Percentiles rank a stretch among this genome's conserved stretches.
Conservation (phyloP, 2,113 vertebrate genomes). For the Rhabdornis inornatus region DNA sequence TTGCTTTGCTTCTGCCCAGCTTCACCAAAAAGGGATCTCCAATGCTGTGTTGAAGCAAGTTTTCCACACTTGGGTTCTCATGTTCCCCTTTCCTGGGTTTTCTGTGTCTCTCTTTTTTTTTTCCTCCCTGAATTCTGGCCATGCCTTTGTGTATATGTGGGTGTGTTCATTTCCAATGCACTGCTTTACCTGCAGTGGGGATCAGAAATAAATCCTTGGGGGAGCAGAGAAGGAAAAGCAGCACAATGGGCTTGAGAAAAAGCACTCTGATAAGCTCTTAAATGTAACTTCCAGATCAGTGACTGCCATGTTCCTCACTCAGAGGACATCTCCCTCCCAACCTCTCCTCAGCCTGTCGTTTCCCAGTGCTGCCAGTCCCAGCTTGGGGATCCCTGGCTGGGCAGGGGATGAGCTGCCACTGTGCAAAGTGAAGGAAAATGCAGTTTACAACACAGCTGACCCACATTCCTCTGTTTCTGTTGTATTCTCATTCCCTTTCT, state of each 20-base stretch:
- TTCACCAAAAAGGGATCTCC: not conserved
- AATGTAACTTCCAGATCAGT: not conserved
- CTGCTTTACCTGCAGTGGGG: not conserved
- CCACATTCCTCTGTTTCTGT: not conserved
- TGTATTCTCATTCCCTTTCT: not conserved
- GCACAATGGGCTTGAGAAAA: not conserved
- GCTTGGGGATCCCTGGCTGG: not conserved
- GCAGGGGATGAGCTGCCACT: not conserved
- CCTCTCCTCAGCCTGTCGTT: not conserved
- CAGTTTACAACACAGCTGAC: not conserved
- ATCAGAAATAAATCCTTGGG: not conserved
- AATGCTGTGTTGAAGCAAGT: not conserved
- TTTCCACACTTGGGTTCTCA: not conserved
- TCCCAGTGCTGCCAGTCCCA: not conserved
- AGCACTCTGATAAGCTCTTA: not conserved
- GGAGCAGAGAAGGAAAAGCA: slow-evolving; percentile 6
- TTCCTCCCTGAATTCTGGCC: not conserved
- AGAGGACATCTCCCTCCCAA: not conserved
- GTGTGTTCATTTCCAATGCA: not conserved
- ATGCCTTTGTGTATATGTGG: not conserved
- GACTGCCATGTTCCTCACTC: not conserved
- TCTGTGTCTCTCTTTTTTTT: no score
- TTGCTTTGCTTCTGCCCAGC: not conserved
- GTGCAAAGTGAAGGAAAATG: not conserved
- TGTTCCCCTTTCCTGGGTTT: not conserved